Evolutionary conservation across 2,888 invertebrate species (phyloP).

Genomic region (Pheosia tremula): DNA sequence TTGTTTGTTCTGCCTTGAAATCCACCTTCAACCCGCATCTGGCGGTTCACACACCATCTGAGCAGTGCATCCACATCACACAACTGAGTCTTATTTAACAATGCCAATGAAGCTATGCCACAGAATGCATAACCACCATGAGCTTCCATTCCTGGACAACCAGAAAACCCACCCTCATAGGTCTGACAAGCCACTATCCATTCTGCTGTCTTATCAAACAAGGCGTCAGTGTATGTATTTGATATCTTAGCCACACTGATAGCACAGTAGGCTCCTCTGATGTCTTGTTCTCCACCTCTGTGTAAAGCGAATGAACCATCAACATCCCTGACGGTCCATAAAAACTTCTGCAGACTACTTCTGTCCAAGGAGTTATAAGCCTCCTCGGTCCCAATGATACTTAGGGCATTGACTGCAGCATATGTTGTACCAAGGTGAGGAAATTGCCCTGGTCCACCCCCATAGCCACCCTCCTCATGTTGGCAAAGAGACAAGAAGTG

Average conservation of each 20-base stretch:
- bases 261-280: slow-evolving; percentile 99
- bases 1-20: slow-evolving; percentile 99
- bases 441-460: slow-evolving; percentile 96
- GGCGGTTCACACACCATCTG: slow-evolving; percentile 95
- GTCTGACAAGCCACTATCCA: slow-evolving; percentile 99
- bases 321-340: slow-evolving; percentile 89
- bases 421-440: slow-evolving; percentile 99
- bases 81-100: slow-evolving; percentile 90
- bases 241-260: slow-evolving; percentile 94
- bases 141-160: slow-evolving; percentile 95
- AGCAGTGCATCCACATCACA: slow-evolving; percentile 91
- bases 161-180: slow-evolving; percentile 99
- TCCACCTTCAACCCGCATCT: slow-evolving; percentile 98
- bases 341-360: slow-evolving; percentile 89
- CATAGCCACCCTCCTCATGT: slow-evolving; percentile 93
- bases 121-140: slow-evolving; percentile 99
- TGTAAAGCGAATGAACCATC: slow-evolving; percentile 98
- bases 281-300: slow-evolving; percentile 96
- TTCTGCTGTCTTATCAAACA: slow-evolving; percentile 94
- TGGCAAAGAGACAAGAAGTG: slow-evolving; percentile 86
- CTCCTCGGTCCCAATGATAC: slow-evolving; percentile 94
- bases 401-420: slow-evolving; percentile 97
- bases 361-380: slow-evolving; percentile 95
- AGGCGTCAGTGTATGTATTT: slow-evolving; percentile 88
- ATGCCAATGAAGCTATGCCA: slow-evolving; percentile 94